Conservation (phyloP, 2,113 vertebrate species). For the Cyanoramphus novaezelandiae region DNA sequence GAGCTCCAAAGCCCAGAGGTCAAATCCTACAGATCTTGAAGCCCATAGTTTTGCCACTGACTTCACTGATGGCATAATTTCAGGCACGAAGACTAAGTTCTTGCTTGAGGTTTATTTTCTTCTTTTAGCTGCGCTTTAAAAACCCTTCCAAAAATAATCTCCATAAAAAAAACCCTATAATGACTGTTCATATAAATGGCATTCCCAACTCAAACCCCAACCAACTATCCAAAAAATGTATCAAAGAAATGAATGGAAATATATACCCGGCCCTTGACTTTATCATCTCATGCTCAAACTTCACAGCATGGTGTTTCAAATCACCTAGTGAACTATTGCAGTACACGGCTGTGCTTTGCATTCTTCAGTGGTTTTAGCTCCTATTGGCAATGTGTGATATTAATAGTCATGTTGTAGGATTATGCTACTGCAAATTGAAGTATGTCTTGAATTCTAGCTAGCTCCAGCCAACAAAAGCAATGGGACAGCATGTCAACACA, state of each 20-base stretch:
- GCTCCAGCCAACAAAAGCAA: not conserved
- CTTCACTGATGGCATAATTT: constrained; percentile 42
- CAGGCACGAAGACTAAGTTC: not conserved
- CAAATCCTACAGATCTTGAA: constrained; percentile 2
- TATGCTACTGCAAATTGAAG: not conserved
- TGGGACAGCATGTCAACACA: not conserved
- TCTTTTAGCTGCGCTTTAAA: not conserved
- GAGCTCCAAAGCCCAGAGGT: constrained; percentile 21
- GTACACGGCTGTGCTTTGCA: not conserved
- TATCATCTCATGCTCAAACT: not conserved
- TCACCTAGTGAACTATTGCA: not conserved
- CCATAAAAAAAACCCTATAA: not conserved
- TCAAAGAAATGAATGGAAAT: not conserved
- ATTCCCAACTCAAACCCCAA: not conserved
- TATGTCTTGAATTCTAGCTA: not conserved
- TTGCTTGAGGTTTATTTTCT: not conserved
- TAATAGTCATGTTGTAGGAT: not conserved
- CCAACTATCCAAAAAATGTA: not conserved
- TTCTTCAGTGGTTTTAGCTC: not conserved
- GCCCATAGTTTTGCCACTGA: constrained; percentile 16
- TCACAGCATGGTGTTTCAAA: not conserved
- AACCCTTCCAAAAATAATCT: not conserved
- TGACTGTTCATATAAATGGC: not conserved
- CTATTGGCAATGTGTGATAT: not conserved
- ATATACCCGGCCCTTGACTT: not conserved